Conservation (phyloP, 2,888 invertebrate species). For the Dryococelus australis region DNA sequence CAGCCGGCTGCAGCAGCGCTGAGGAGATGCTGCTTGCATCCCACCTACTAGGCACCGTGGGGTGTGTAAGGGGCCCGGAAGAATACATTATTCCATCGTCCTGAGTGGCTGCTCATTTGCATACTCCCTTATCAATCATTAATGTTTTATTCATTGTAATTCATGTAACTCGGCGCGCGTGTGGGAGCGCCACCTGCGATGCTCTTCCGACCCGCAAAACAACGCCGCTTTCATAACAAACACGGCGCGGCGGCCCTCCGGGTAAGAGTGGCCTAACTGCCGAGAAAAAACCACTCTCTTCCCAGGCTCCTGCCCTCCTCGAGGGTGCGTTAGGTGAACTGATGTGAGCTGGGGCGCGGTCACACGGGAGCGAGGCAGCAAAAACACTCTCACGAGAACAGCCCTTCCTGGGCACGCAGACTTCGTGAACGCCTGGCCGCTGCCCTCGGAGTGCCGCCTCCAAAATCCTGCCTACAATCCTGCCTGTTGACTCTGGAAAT, state of each 20-base stretch:
- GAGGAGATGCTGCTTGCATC: too few species aligned
- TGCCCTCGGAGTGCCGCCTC: too few species aligned
- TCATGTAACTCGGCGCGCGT: neutral
- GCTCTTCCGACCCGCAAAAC: neutral
- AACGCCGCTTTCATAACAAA: neutral
- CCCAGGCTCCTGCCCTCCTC: too few species aligned
- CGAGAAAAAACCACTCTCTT: too few species aligned
- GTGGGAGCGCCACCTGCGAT: neutral
- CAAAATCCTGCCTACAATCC: too few species aligned
- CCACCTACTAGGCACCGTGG: neutral
- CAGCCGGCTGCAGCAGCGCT: too few species aligned
- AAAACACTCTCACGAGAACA: too few species aligned
- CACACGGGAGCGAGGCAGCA: too few species aligned
- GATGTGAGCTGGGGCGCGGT: too few species aligned
- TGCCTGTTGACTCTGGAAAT: too few species aligned
- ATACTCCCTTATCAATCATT: slow-evolving; percentile 16
- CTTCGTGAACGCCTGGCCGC: too few species aligned
- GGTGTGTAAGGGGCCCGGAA: neutral
- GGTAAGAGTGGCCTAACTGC: neutral
- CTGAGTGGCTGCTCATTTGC: slow-evolving; percentile 3
- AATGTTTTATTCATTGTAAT: slow-evolving; percentile 4
- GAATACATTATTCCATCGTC: neutral
- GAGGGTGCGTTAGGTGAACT: neutral
- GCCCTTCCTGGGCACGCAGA: too few species aligned
- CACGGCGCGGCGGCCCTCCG: neutral